Evolutionary conservation across 2,797 vertebrate genomes (phyloP).

Genomic region (Anolis apletophallus): DNA sequence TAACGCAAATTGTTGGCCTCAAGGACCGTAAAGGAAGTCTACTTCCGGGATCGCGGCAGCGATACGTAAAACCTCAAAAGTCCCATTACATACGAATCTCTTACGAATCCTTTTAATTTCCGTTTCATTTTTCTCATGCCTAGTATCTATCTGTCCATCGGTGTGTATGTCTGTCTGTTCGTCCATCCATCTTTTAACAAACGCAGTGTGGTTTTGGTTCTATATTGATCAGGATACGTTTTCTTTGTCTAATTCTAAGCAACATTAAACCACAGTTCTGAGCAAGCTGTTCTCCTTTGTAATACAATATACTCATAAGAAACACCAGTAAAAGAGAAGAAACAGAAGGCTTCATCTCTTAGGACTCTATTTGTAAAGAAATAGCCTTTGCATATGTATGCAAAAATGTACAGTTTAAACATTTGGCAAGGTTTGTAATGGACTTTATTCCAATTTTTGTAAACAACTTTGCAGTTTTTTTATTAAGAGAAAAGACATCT

Average conservation of each 20-base stretch:
- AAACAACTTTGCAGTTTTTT: conserved; percentile 16
- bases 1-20: too few relatives aligned
- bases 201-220: not conserved
- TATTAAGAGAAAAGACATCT: conserved; percentile 2
- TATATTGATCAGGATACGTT: conserved; percentile 26
- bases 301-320: conserved; percentile 17
- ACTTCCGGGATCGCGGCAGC: too few relatives aligned
- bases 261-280: conserved; percentile 35
- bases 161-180: not conserved
- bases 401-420: not conserved
- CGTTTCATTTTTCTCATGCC: too few relatives aligned
- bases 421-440: conserved; percentile 1
- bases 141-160: not conserved
- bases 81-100: too few relatives aligned
- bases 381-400: conserved; percentile 2
- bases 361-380: conserved; percentile 17
- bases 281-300: conserved; percentile 51
- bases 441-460: not conserved
- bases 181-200: not conserved
- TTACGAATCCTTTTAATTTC: too few relatives aligned
- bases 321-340: not conserved
- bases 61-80: too few relatives aligned
- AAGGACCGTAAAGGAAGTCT: too few relatives aligned
- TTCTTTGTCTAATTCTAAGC: conserved; percentile 40
- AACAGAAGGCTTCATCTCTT: conserved; percentile 35